These are phyloP conservation scores for Phlogophora meticulosa DNA, from an alignment of 2,888 invertebrate genomes.

Conservation along the genomic window DNA sequence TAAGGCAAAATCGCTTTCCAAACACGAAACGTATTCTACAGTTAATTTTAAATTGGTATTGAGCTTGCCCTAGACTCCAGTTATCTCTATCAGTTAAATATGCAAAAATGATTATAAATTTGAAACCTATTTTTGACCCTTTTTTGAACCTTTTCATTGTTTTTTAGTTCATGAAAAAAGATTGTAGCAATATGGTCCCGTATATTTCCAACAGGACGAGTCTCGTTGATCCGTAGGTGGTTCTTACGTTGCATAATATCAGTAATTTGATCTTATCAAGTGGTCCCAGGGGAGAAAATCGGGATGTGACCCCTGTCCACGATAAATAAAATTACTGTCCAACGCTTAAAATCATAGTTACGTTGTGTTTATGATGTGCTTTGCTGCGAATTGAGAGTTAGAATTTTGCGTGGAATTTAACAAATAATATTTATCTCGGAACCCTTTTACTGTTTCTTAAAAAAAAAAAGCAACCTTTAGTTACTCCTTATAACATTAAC, in stretches of 20 bases:
- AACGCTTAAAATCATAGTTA: conserved; percentile 49
- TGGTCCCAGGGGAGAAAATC: conserved; percentile 77
- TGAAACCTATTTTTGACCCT: no score
- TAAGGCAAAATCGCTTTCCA: no score
- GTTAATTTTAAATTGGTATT: no score
- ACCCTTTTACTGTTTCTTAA: no score
- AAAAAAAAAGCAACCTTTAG: no score
- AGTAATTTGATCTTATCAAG: conserved; percentile 83
- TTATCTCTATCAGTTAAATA: no score
- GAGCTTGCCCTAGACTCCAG: no score
- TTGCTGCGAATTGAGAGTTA: conserved; percentile 29
- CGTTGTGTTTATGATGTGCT: conserved; percentile 42
- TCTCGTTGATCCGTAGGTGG: conserved; percentile 74
- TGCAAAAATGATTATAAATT: no score
- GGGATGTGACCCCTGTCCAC: conserved; percentile 70
- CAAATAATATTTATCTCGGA: no score
- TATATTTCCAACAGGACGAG: conserved; percentile 60
- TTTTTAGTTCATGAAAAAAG: not conserved
- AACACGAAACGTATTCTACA: no score
- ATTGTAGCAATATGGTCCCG: conserved; percentile 14
- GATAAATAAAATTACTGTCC: conserved; percentile 74
- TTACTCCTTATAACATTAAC: no score
- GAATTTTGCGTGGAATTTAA: conserved; percentile 1
- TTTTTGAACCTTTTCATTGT: no score
- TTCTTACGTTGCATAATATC: conserved; percentile 80